These are phyloP conservation scores for Anagrus nilaparvatae DNA, from an alignment of 1,140 invertebrate species.

Conservation along the genomic window DNA sequence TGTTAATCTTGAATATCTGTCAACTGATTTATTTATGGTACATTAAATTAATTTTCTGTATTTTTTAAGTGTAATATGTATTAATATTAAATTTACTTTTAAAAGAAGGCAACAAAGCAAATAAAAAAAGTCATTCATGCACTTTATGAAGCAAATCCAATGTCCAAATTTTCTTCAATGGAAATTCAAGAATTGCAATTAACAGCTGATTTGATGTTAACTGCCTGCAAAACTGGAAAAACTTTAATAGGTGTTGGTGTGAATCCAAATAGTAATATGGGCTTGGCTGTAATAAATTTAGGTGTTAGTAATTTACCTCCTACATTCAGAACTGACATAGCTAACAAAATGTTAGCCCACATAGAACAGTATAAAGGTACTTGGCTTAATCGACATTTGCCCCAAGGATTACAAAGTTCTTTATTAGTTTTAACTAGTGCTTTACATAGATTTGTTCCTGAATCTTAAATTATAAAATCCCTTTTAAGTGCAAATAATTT, in stretches of 20 bases:
- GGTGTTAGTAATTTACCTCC: slow-evolving; percentile 51
- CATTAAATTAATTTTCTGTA: slow-evolving; percentile 19
- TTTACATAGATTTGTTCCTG: slow-evolving; percentile 46
- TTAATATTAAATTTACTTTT: not conserved
- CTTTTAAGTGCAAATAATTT: no score
- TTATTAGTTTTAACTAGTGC: slow-evolving; percentile 44
- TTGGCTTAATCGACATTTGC: slow-evolving; percentile 46
- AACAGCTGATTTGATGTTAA: slow-evolving; percentile 52
- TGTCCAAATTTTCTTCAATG: slow-evolving; percentile 38
- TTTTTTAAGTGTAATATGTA: slow-evolving; percentile 9
- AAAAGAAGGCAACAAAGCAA: slow-evolving; percentile 49
- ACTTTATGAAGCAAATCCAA: slow-evolving; percentile 39
- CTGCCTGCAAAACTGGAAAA: slow-evolving; percentile 52
- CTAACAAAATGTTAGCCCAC: slow-evolving; percentile 53
- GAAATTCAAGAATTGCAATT: slow-evolving; percentile 49
- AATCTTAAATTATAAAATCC: slow-evolving; percentile 27
- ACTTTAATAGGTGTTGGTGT: slow-evolving; percentile 48
- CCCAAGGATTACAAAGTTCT: slow-evolving; percentile 46
- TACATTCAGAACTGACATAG: slow-evolving; percentile 53
- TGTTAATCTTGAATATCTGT: slow-evolving; percentile 50
- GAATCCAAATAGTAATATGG: slow-evolving; percentile 53
- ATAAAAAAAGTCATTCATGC: slow-evolving; percentile 46
- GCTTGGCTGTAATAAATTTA: slow-evolving; percentile 52
- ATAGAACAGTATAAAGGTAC: slow-evolving; percentile 50
- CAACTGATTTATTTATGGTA: slow-evolving; percentile 50